Evolutionary conservation across 1,140 invertebrate genomes (phyloP).

Genomic region (Cryptotermes secundus): DNA sequence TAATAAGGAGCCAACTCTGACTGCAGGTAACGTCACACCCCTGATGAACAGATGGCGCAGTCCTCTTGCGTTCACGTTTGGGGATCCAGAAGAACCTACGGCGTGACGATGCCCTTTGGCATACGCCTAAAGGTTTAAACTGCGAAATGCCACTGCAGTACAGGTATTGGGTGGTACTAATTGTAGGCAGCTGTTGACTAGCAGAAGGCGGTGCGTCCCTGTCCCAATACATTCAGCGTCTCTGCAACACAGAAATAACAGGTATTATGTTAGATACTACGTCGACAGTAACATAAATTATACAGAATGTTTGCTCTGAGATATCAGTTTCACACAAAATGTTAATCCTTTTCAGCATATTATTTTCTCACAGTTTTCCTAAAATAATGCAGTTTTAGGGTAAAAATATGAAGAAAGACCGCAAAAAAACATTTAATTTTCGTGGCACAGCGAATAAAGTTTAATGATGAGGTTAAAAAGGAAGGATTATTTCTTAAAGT

Average conservation of each 20-base stretch:
- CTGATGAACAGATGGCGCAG: neutral
- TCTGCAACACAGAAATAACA: slow-evolving; percentile 21
- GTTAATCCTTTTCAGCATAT: no score
- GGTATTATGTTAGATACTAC: no score
- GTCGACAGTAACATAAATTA: no score
- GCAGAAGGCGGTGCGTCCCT: neutral
- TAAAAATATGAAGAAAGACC: no score
- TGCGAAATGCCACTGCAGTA: neutral
- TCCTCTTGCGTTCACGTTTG: slow-evolving; percentile 42
- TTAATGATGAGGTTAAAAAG: no score
- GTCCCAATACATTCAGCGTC: slow-evolving; percentile 33
- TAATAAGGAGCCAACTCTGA: neutral
- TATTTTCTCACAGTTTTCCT: no score
- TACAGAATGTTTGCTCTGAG: no score
- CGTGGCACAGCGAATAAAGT: no score
- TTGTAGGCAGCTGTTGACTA: neutral
- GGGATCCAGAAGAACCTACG: slow-evolving; percentile 40
- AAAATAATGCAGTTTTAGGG: no score
- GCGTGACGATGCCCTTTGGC: slow-evolving; percentile 9
- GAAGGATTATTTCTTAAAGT: no score
- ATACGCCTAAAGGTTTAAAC: slow-evolving; percentile 19
- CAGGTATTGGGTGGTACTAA: neutral
- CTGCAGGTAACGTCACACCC: neutral
- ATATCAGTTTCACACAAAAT: no score
- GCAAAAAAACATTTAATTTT: no score